These are phyloP conservation scores for Nerophis lumbriciformis DNA, from an alignment of 2,113 vertebrate genomes.

Conservation along the genomic window DNA sequence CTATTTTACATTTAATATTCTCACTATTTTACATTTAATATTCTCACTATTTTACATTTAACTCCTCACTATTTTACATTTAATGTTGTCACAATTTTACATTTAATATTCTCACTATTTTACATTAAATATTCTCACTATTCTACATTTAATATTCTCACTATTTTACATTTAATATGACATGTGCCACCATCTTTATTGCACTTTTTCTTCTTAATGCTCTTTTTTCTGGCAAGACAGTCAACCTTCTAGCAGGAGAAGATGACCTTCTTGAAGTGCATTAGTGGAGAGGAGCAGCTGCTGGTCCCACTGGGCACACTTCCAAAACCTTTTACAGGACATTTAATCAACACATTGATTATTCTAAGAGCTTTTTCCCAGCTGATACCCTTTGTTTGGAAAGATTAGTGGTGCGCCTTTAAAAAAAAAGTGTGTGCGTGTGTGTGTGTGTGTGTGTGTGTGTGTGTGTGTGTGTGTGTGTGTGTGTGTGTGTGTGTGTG, in stretches of 20 bases:
- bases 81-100: too few relatives aligned
- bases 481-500: not conserved
- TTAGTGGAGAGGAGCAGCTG: constrained; percentile 46
- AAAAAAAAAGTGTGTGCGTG: not conserved
- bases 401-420: constrained; percentile 1
- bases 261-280: constrained; percentile 50
- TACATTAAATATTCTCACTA: too few relatives aligned
- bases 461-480: not conserved
- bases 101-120: too few relatives aligned
- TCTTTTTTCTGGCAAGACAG: constrained; percentile 7
- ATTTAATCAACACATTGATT: constrained; percentile 66
- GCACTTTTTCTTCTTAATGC: not conserved
- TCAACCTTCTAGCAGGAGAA: constrained; percentile 24
- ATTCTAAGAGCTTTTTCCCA: constrained; percentile 55
- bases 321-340: constrained; percentile 51
- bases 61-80: too few relatives aligned
- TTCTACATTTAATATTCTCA: too few relatives aligned
- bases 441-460: not conserved
- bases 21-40: too few relatives aligned
- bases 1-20: too few relatives aligned
- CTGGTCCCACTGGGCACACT: constrained; percentile 34
- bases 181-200: not conserved
- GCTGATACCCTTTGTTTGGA: constrained; percentile 41
- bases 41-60: too few relatives aligned
- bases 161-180: too few relatives aligned